Evolutionary conservation across 2,113 vertebrate genomes (phyloP).

Genomic region (Collichthys lucidus): DNA sequence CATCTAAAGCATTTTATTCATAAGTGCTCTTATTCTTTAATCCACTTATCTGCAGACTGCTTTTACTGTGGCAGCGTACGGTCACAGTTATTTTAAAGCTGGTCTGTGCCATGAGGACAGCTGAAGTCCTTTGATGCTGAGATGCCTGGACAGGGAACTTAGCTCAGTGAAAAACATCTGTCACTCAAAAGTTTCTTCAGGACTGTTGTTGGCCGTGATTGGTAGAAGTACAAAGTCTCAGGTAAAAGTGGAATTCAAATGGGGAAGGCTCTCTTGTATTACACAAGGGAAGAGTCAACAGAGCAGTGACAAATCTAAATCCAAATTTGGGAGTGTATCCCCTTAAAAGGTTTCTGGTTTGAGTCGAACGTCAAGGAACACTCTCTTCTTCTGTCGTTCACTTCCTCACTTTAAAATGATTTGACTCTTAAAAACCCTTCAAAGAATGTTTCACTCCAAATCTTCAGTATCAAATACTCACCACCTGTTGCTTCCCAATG

Average conservation of each 20-base stretch:
- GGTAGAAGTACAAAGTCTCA: constrained; percentile 9
- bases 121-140: constrained; percentile 60
- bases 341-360: not conserved
- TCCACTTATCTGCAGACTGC: constrained; percentile 68
- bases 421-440: not conserved
- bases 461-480: not conserved
- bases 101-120: constrained; percentile 49
- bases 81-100: constrained; percentile 58
- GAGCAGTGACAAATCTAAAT: not conserved
- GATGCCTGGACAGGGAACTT: constrained; percentile 40
- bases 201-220: constrained; percentile 9
- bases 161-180: constrained; percentile 37
- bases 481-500: not conserved
- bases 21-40: constrained; percentile 69
- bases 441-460: not conserved
- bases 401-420: not conserved
- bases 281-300: not conserved
- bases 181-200: constrained; percentile 49
- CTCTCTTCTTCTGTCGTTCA: too few species aligned
- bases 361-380: not conserved
- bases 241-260: not conserved
- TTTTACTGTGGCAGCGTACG: constrained; percentile 33
- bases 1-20: constrained; percentile 63
- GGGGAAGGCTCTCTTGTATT: not conserved
- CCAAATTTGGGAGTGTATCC: not conserved